phyloP scores from a whole-genome alignment of 2,888 invertebrate genomes.

The Lacanobia wlatinum region DNA sequence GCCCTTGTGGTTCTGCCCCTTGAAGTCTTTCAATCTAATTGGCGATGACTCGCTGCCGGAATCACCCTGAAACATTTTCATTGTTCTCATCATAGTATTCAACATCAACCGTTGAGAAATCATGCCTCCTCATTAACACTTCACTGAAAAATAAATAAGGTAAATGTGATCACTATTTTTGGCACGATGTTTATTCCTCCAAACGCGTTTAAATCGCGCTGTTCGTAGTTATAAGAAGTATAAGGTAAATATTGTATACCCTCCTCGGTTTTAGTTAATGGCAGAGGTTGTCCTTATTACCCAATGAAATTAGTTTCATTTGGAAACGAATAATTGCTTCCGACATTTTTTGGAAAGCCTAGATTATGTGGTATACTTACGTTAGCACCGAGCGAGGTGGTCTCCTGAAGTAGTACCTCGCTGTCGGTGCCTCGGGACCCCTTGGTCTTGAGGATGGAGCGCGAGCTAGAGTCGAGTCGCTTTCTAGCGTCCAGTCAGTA shows the following conservation, averaged over 20 bases:
- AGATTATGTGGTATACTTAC: too few species aligned
- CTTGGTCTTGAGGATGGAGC: too few species aligned
- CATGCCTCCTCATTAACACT: not conserved
- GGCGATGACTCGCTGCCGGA: conserved; percentile 93
- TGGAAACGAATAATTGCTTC: too few species aligned
- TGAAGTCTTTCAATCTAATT: conserved; percentile 88
- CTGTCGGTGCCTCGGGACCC: too few species aligned
- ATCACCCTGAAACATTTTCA: conserved; percentile 88
- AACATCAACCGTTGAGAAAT: not conserved
- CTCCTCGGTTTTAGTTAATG: not conserved
- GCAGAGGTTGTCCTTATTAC: not conserved
- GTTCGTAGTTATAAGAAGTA: not conserved
- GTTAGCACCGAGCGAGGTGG: too few species aligned
- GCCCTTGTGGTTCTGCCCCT: conserved; percentile 86
- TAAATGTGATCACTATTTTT: too few species aligned
- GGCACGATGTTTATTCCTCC: too few species aligned
- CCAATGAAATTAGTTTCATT: not conserved
- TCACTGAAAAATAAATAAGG: too few species aligned
- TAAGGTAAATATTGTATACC: too few species aligned
- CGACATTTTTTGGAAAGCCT: too few species aligned
- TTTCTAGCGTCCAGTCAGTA: conserved; percentile 79
- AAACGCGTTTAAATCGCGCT: too few species aligned
- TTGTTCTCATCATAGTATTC: not conserved
- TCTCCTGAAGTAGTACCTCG: too few species aligned
- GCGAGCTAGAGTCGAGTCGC: conserved; percentile 85